phyloP scores from a whole-genome alignment of 2,113 vertebrate genomes.

The Ciconia maguari region DNA sequence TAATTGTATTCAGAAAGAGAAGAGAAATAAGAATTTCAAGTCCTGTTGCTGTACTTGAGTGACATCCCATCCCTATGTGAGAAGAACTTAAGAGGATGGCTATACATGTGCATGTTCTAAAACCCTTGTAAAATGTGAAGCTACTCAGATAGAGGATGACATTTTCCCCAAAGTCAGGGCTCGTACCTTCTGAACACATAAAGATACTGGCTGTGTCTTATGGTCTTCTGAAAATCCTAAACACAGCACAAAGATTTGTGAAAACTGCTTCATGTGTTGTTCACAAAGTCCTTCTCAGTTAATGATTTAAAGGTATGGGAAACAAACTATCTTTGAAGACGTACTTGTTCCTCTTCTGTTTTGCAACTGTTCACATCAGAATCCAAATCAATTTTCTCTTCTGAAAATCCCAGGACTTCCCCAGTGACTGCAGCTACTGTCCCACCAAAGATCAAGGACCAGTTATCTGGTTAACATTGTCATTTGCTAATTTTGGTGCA shows the following conservation, averaged over 20 bases:
- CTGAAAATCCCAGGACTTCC: not conserved
- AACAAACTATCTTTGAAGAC: not conserved
- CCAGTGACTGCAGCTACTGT: not conserved
- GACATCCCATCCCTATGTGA: not conserved
- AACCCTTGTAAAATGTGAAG: not conserved
- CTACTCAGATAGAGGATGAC: not conserved
- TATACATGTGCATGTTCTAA: not conserved
- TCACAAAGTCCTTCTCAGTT: not conserved
- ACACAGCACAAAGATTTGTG: not conserved
- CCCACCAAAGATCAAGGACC: not conserved
- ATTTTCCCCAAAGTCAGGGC: not conserved
- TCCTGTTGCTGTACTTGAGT: not conserved
- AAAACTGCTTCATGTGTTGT: not conserved
- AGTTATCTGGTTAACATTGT: not conserved
- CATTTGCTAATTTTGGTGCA: not conserved
- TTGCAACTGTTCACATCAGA: not conserved
- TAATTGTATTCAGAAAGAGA: not conserved
- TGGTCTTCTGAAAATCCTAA: not conserved
- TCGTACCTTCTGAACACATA: accelerated
- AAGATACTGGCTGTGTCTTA: not conserved
- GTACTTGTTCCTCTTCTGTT: not conserved
- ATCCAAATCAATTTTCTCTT: not conserved
- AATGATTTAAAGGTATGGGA: not conserved
- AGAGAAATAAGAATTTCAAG: not conserved
- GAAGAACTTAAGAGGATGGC: not conserved